phyloP scores from a whole-genome alignment of 2,888 invertebrate species.

The Lingula anatina region DNA sequence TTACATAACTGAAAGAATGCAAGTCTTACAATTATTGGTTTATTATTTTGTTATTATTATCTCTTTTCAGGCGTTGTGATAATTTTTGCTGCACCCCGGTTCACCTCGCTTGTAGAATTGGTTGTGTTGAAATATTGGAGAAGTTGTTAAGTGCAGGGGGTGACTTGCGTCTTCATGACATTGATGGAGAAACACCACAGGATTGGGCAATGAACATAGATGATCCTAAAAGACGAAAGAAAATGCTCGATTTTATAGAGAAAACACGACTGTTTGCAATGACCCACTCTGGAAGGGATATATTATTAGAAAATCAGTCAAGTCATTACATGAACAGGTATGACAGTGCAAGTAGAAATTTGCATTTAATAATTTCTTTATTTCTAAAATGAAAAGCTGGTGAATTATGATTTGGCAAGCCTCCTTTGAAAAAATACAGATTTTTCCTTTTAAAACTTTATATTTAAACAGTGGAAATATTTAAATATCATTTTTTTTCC shows the following conservation, averaged over 20 bases:
- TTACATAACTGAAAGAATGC: too few relatives aligned
- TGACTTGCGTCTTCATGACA: slow-evolving; percentile 52
- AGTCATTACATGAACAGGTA: neutral
- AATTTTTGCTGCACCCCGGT: slow-evolving; percentile 52
- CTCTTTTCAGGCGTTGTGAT: slow-evolving; percentile 11
- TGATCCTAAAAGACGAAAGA: slow-evolving; percentile 27
- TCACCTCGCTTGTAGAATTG: slow-evolving; percentile 50
- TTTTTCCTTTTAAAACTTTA: too few relatives aligned
- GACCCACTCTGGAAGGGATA: slow-evolving; percentile 26
- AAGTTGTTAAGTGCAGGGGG: slow-evolving; percentile 51
- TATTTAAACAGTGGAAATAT: too few relatives aligned
- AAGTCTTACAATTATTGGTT: neutral
- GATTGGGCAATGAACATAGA: slow-evolving; percentile 39
- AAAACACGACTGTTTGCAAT: slow-evolving; percentile 40
- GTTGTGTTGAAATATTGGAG: slow-evolving; percentile 42
- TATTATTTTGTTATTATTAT: too few relatives aligned
- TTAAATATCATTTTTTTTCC: too few relatives aligned
- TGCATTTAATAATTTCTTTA: too few relatives aligned
- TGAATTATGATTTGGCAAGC: too few relatives aligned
- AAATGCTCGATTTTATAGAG: slow-evolving; percentile 42
- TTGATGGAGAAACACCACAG: slow-evolving; percentile 40
- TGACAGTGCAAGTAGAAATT: too few relatives aligned
- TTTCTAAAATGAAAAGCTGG: too few relatives aligned
- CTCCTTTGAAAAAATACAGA: too few relatives aligned
- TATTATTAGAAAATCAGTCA: slow-evolving; percentile 10